Evolutionary conservation across 2,888 invertebrate species (phyloP).

Genomic region (Margaritifera margaritifera): DNA sequence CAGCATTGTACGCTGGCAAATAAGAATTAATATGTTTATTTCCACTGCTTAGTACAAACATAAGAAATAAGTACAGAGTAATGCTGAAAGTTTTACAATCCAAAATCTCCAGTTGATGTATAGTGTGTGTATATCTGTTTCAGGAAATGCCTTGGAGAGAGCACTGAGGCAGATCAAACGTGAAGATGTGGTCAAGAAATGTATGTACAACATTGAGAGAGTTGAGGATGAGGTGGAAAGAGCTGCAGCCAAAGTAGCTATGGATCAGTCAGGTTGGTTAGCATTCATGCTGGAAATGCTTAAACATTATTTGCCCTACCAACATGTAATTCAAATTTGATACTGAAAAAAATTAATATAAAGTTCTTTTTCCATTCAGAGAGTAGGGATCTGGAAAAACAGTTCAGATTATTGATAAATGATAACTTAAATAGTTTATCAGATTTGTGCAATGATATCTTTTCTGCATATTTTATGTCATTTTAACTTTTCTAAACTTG

Average conservation of each 20-base stretch:
- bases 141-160: constrained; percentile 85
- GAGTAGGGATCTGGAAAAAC: too few relatives aligned
- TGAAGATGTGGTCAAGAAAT: constrained; percentile 92
- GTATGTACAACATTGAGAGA: constrained; percentile 74
- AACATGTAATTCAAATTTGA: too few relatives aligned
- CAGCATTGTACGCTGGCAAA: too few relatives aligned
- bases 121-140: constrained; percentile 19
- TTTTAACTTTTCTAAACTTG: too few relatives aligned
- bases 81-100: neutral
- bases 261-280: constrained; percentile 71
- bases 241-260: constrained; percentile 78
- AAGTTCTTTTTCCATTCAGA: too few relatives aligned
- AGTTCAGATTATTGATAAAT: too few relatives aligned
- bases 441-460: too few relatives aligned
- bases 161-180: constrained; percentile 89
- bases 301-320: too few relatives aligned
- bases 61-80: neutral
- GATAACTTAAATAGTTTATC: too few relatives aligned
- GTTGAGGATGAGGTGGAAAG: constrained; percentile 85
- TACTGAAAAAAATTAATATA: too few relatives aligned
- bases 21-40: neutral
- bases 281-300: too few relatives aligned
- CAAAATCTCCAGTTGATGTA: neutral
- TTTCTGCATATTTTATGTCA: too few relatives aligned
- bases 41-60: neutral